Percentiles rank a stretch among this genome's conserved stretches.
Conservation (phyloP, 2,888 invertebrate species). For the Argyresthia goedartella region DNA sequence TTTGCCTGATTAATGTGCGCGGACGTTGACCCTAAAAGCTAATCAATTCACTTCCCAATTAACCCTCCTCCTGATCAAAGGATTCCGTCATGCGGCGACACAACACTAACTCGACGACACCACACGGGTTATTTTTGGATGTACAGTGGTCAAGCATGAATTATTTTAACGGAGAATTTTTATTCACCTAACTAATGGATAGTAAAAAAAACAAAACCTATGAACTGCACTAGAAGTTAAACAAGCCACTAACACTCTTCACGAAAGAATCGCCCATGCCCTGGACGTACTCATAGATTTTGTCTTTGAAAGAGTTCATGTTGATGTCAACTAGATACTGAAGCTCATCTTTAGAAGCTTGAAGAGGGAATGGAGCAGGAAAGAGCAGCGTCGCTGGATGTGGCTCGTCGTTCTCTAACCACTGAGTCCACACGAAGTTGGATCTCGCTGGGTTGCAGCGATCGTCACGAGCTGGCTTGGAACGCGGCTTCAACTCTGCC, state of each 20-base stretch:
- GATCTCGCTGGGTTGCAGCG: conserved; percentile 25
- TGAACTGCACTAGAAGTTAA: conserved; percentile 18
- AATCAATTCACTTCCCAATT: conserved; percentile 41
- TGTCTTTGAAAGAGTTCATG: conserved; percentile 23
- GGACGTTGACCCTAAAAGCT: conserved; percentile 16
- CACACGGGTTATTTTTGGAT: conserved; percentile 37
- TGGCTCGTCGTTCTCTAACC: conserved; percentile 25
- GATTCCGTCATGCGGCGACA: too few species aligned
- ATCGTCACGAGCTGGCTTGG: conserved; percentile 18
- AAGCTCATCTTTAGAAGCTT: conserved; percentile 24
- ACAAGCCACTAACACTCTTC: conserved; percentile 21
- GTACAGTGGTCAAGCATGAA: conserved; percentile 14
- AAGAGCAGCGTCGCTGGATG: conserved; percentile 14
- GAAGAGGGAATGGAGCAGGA: conserved; percentile 25
- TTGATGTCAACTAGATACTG: conserved; percentile 29
- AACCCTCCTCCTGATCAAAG: too few species aligned
- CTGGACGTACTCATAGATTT: conserved; percentile 20
- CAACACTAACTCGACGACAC: conserved; percentile 22
- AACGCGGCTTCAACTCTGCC: conserved; percentile 25
- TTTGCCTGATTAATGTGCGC: too few species aligned
- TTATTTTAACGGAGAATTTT: not conserved
- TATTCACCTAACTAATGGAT: not conserved
- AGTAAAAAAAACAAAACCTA: not conserved
- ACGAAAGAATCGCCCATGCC: conserved; percentile 23
- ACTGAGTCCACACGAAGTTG: conserved; percentile 29